Percentiles rank a stretch among this genome's conserved stretches.
phyloP scores from a whole-genome alignment of 2,888 invertebrate species.

The Philopedon plagiatum region DNA sequence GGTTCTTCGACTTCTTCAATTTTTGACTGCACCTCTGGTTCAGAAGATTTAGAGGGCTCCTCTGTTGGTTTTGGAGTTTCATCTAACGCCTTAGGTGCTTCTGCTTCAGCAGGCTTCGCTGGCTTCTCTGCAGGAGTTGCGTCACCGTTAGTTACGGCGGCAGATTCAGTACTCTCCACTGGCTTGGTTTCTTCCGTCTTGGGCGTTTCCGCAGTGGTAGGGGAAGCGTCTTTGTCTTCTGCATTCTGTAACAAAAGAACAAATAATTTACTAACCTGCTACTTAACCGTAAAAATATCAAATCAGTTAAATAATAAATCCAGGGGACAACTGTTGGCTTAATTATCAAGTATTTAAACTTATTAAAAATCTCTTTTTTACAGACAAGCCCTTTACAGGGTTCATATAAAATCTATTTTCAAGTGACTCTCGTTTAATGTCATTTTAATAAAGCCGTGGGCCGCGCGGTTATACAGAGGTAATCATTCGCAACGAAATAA shows the following conservation, averaged over 20 bases:
- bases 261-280: too few relatives aligned
- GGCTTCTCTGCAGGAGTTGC: slow-evolving; percentile 45
- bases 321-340: too few relatives aligned
- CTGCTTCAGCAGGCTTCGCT: slow-evolving; percentile 8
- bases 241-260: slow-evolving; percentile 61
- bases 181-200: slow-evolving; percentile 59
- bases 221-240: slow-evolving; percentile 63
- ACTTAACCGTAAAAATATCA: too few relatives aligned
- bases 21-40: slow-evolving; percentile 50
- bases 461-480: slow-evolving; percentile 27
- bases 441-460: slow-evolving; percentile 34
- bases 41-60: slow-evolving; percentile 36
- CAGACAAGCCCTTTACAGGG: slow-evolving; percentile 13
- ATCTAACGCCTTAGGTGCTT: slow-evolving; percentile 61
- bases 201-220: slow-evolving; percentile 61
- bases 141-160: slow-evolving; percentile 55
- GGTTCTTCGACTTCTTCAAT: slow-evolving; percentile 31
- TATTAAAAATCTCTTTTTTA: neutral
- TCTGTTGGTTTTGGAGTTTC: slow-evolving; percentile 55
- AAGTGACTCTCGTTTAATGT: slow-evolving; percentile 16
- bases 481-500: slow-evolving; percentile 41
- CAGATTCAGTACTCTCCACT: slow-evolving; percentile 38
- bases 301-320: neutral
- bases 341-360: slow-evolving; percentile 4
- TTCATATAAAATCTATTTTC: slow-evolving; percentile 11